Evolutionary conservation across 2,113 vertebrate species (phyloP), one percentile per base, ranked within the genome.

Genomic region (Loxodonta africana): DNA sequence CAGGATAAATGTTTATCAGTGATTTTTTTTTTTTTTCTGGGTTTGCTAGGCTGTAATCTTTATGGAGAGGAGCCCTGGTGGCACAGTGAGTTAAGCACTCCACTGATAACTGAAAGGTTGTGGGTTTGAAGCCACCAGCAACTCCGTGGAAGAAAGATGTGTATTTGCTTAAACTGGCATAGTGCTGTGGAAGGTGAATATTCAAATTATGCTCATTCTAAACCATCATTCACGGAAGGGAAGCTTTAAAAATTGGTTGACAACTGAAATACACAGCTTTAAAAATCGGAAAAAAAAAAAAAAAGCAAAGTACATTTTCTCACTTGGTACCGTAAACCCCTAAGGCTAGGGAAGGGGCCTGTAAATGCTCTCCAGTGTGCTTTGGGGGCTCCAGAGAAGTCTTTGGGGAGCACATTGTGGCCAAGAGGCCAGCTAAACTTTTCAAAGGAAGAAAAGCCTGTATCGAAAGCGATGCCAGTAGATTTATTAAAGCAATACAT

Each of bases 391-490:
- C 37, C 30, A 25, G 67, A 23, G 20, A 57, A 53, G 4, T 65
- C 10, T 90, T 78, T 91, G 7, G n/a, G 30, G 44, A 5, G 51
- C 21, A 25, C 60, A 44, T 74, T 63, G 33, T 53, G 60, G 5
- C 63, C 4, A 73, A 94, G 20, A 74, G 3, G 2, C 86, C 69
- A 90, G 84, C 48, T 23, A 77, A 57, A 73, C 17, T 77, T 80
- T 78, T 44, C 60, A 76, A 87, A 87, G n/a, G 5, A 85, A 82
- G 44, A 60, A 93, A 97, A 94, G 14, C 81, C 25, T 12, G 37
- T 37, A 8, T 28, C 73, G 33, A 37, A 62, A 57, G 37, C 73
- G 76, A 10, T 88, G 30, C 8, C 51, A 73, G 44, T 60, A 88
- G 25, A 63, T 90, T 96, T 95, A 4, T 74, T 48, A 95, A 81